Evolutionary conservation across 2,113 vertebrate genomes (phyloP), one percentile per base, ranked within the genome.

Genomic region (Hipposideros armiger): DNA sequence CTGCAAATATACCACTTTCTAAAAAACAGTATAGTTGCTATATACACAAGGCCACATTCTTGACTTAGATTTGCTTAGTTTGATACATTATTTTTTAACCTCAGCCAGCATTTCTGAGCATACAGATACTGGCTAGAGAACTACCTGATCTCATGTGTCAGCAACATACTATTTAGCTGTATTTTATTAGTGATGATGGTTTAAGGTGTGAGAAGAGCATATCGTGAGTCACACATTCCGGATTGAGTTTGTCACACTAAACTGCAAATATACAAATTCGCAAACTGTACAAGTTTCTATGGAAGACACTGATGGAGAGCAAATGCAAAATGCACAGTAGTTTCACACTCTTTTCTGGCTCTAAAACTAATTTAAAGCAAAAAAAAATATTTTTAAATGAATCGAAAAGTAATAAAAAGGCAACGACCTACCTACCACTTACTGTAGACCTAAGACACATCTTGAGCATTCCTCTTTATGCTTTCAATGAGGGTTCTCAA

Each of bases 391-490:
- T 62, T 40, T 70, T 36, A 88, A 64, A 36, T 67, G 10, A 60
- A 32, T 15, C 42, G 11, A 92, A 1, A 87, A 91, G 9, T 80
- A 64, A 83, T 66, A 82, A 92, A 50, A 87, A 96, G 72, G 67
- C 66, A 95, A 87, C 58, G 20, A 60, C 54, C 4, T 60, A 54
- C 22, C 30, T 60, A 54, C 22, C 30, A 70, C 64, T 73, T 91
- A 78, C 4, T 28, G 16, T n/a, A 90, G 16, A 28, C 26, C 28
- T 50, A 81, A 69, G 60, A 4, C 40, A 67, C 5, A n/a, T 42
- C 19, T 56, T 16, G 36, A 17, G 26, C 0, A 52, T 5, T 42
- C 40, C 4, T 42, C 7, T 87, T 87, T 42, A 28, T 32, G 24
- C 4, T 20, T 83, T 40, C 64, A 5, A 26, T 45, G n/a, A 90